These are phyloP conservation scores for Enchytraeus crypticus DNA, from an alignment of 2,888 invertebrate genomes.

Conservation along the genomic window DNA sequence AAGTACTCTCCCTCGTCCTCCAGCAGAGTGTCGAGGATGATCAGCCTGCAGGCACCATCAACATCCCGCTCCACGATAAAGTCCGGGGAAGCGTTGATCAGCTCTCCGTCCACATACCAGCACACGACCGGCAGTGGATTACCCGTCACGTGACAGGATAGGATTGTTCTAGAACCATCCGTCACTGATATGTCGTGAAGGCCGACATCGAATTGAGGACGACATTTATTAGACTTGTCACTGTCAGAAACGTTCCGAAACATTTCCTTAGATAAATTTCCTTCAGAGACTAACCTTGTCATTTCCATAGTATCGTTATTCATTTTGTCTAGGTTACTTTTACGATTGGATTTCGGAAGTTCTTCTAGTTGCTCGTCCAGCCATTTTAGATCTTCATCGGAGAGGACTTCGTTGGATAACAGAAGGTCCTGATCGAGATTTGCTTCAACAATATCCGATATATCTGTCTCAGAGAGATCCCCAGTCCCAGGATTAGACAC, in stretches of 20 bases:
- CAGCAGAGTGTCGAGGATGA: slow-evolving; percentile 35
- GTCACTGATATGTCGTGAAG: slow-evolving; percentile 28
- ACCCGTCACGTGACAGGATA: slow-evolving; percentile 41
- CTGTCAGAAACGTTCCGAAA: too few relatives aligned
- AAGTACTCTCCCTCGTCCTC: slow-evolving; percentile 48
- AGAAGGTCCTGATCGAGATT: background rate
- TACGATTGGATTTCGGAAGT: too few relatives aligned
- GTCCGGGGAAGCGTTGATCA: slow-evolving; percentile 49
- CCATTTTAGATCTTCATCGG: background rate
- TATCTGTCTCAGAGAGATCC: background rate
- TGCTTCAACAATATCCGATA: background rate
- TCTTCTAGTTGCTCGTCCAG: background rate
- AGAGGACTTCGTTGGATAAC: background rate
- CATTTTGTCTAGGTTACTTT: too few relatives aligned
- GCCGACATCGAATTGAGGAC: background rate
- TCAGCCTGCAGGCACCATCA: slow-evolving; percentile 60
- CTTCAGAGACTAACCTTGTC: too few relatives aligned
- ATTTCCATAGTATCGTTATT: too few relatives aligned
- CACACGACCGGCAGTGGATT: slow-evolving; percentile 40
- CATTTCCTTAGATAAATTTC: too few relatives aligned
- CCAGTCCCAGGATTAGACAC: background rate
- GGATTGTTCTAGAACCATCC: slow-evolving; percentile 35
- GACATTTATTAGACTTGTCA: too few relatives aligned
- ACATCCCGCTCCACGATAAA: slow-evolving; percentile 47
- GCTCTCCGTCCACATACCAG: slow-evolving; percentile 56